phyloP scores from a whole-genome alignment of 2,888 invertebrate genomes.

The Nebria brevicollis region DNA sequence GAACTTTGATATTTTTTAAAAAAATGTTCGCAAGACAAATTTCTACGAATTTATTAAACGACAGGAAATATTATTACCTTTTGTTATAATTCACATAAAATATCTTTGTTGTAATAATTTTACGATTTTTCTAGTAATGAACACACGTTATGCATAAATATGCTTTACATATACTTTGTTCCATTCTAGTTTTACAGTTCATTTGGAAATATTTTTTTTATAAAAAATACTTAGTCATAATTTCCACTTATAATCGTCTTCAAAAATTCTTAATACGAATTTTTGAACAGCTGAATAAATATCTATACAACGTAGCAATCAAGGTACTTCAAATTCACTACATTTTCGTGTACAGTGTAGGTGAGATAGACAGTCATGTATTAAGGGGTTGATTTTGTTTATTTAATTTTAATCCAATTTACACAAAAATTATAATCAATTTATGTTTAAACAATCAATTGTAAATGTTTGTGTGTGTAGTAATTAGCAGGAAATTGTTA shows the following conservation, averaged over 20 bases:
- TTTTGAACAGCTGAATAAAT: conserved; percentile 45
- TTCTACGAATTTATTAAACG: neutral
- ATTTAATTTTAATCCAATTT: too few relatives aligned
- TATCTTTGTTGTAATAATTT: neutral
- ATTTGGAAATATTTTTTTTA: neutral
- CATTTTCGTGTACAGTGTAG: conserved; percentile 13
- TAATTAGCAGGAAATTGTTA: too few relatives aligned
- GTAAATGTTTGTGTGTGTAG: too few relatives aligned
- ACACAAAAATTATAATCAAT: too few relatives aligned
- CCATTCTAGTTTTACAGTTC: neutral
- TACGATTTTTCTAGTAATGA: neutral
- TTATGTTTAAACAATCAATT: too few relatives aligned
- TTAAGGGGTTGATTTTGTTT: neutral
- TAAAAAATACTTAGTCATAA: conserved; percentile 9
- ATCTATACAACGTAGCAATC: conserved; percentile 40
- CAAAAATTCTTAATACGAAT: neutral
- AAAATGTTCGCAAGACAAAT: neutral
- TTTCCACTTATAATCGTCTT: conserved; percentile 8
- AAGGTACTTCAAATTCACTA: conserved; percentile 36
- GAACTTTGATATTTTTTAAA: neutral
- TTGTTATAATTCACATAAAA: neutral
- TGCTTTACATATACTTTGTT: too few relatives aligned
- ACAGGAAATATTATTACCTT: neutral
- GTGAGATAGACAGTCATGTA: neutral
- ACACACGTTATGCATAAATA: neutral